phyloP scores from a whole-genome alignment of 2,888 invertebrate species.

The Caenorhabditis afra region DNA sequence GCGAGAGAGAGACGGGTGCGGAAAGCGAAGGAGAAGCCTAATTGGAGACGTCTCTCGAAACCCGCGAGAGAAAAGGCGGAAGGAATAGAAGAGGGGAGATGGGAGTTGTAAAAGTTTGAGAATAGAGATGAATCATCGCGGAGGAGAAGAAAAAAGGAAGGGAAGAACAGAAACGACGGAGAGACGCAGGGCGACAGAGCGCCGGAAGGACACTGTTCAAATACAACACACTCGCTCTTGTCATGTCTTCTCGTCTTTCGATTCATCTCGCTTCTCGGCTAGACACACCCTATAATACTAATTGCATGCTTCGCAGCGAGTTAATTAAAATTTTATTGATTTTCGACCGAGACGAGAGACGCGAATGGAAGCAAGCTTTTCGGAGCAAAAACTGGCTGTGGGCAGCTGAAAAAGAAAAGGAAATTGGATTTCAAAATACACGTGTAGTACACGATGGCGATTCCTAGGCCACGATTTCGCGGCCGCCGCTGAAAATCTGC shows the following conservation, averaged over 20 bases:
- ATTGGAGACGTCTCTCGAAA: constrained; percentile 32
- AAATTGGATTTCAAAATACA: no score
- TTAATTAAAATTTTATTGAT: constrained; percentile 1
- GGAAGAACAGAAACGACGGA: constrained; percentile 31
- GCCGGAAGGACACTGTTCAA: constrained; percentile 47
- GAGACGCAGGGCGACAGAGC: constrained; percentile 3
- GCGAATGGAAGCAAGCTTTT: neutral
- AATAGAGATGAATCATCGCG: constrained; percentile 46
- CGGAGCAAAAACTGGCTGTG: neutral
- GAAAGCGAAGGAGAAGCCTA: constrained; percentile 4
- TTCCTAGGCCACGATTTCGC: no score
- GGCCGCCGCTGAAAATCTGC: no score
- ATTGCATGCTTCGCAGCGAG: neutral
- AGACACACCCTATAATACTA: neutral
- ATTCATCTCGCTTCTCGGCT: neutral
- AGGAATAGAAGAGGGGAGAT: constrained; percentile 1
- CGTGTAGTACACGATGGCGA: no score
- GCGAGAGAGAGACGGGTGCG: neutral
- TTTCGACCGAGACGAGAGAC: neutral
- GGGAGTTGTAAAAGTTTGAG: constrained; percentile 51
- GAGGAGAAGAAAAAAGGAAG: constrained; percentile 6
- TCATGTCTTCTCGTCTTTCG: neutral
- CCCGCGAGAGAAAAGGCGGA: constrained; percentile 4
- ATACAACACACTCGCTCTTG: constrained; percentile 5
- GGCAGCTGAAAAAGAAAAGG: no score